Evolutionary conservation across 2,888 invertebrate species (phyloP), one percentile per base, ranked within the genome.

Genomic region (Homarus gammarus): DNA sequence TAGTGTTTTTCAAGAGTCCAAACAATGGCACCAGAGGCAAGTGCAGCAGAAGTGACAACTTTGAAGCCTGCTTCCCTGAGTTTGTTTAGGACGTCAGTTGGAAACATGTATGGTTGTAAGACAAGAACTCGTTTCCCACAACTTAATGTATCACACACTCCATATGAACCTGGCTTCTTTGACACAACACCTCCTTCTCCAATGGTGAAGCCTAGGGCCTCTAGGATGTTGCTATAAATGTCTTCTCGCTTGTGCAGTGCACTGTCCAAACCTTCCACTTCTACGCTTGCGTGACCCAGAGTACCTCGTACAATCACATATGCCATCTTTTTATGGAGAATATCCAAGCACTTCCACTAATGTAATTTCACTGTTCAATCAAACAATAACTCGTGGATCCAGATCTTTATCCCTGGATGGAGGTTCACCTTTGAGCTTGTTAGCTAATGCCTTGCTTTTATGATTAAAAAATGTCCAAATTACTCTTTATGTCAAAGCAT

Each of bases 1-100:
- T 81, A 81, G 44, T 89, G 84, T 51, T 38, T 84, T 33, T 89
- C 89, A 1, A 89, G 79, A 22, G 89, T 89, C 89, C 89, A 89
- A 6, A 84, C 84, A 40, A 89, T 70, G 40, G 84, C 51, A n/a
- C 89, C 89, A 22, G 89, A 40, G 5, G 89, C 27, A n/a, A 84
- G 10, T 10, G 56, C 84, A 31, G 89, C 78, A 12, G 84, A 84
- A 33, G 72, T 72, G 36, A 89, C 18, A 22, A 89, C 70, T 78
- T 61, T 84, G 27, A 84, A 89, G 27, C 73, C 73, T 10, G 72
- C 51, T 0, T 89, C 89, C n/a, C 79, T 51, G 1, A 89, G 61
- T n/a, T 33, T 78, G 31, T 84, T 84, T 1, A 89, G 73, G 12
- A 89, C 79, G 49, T 89, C 89, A 0, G 84, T 89, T 12, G 89